Percentiles rank a stretch among this genome's conserved stretches.
These are phyloP conservation scores for Psammodynastes pulverulentus DNA, from an alignment of 2,113 vertebrate genomes.

Conservation along the genomic window DNA sequence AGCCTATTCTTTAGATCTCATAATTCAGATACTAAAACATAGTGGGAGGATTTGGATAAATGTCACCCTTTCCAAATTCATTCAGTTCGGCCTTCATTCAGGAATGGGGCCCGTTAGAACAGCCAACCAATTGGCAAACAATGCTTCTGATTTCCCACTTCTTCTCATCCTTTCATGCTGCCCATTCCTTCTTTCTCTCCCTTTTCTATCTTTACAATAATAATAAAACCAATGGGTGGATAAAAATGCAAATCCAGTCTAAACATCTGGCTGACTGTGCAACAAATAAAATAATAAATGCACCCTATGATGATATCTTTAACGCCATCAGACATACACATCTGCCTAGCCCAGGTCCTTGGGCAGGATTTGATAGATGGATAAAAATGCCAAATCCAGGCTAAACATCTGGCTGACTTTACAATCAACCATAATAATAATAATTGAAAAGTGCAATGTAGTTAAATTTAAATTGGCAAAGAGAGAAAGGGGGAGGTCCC, in stretches of 20 bases:
- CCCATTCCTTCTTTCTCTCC: neutral
- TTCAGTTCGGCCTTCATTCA: constrained; percentile 3
- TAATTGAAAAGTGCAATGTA: neutral
- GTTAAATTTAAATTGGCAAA: constrained; percentile 12
- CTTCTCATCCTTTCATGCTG: neutral
- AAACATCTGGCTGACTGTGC: neutral
- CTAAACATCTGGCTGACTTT: neutral
- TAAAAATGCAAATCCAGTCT: neutral
- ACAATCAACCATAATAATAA: neutral
- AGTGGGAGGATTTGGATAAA: neutral
- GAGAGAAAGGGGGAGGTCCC: neutral
- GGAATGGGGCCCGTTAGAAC: neutral
- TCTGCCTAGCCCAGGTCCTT: neutral
- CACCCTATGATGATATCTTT: neutral
- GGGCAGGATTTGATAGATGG: neutral
- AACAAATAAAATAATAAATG: neutral
- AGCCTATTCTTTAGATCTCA: neutral
- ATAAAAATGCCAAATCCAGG: neutral
- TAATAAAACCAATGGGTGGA: neutral
- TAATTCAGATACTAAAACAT: neutral
- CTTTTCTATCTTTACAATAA: constrained; percentile 2
- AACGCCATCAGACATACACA: neutral
- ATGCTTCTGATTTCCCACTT: neutral
- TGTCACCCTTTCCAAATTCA: neutral
- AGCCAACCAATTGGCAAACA: neutral